phyloP scores from a whole-genome alignment of 1,140 invertebrate species.

The Diuraphis noxia region DNA sequence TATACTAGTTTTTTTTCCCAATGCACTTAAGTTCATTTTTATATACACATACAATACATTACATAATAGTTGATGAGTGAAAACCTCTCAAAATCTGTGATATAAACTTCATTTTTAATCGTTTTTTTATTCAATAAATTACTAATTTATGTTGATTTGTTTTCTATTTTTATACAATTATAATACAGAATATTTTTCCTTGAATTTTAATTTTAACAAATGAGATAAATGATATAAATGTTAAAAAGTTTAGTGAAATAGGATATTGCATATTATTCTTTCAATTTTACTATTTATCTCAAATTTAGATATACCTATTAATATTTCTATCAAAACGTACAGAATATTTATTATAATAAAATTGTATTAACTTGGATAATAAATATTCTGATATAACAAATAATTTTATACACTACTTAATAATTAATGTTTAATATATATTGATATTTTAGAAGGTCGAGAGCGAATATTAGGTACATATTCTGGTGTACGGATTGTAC shows the following conservation, averaged over 20 bases:
- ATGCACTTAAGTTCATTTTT: too few species aligned
- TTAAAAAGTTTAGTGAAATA: background rate
- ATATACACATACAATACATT: too few species aligned
- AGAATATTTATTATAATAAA: background rate
- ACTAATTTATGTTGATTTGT: too few species aligned
- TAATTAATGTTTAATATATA: background rate
- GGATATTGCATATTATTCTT: background rate
- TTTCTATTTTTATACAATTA: background rate
- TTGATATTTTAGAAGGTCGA: slow-evolving; percentile 32
- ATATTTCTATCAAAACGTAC: background rate
- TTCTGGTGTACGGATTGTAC: slow-evolving; percentile 57
- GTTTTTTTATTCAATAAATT: too few species aligned
- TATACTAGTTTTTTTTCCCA: background rate
- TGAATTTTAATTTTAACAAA: background rate
- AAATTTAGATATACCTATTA: background rate
- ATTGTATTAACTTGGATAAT: background rate
- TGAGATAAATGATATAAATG: background rate
- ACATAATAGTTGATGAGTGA: too few species aligned
- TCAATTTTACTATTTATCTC: background rate
- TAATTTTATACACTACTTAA: background rate
- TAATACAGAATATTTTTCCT: too few species aligned
- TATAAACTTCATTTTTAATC: too few species aligned
- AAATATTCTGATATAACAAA: background rate
- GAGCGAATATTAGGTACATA: slow-evolving; percentile 39
- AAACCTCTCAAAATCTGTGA: too few species aligned